These are phyloP conservation scores for Trimorus sp. DNA, from an alignment of 2,888 invertebrate genomes.

Conservation along the genomic window DNA sequence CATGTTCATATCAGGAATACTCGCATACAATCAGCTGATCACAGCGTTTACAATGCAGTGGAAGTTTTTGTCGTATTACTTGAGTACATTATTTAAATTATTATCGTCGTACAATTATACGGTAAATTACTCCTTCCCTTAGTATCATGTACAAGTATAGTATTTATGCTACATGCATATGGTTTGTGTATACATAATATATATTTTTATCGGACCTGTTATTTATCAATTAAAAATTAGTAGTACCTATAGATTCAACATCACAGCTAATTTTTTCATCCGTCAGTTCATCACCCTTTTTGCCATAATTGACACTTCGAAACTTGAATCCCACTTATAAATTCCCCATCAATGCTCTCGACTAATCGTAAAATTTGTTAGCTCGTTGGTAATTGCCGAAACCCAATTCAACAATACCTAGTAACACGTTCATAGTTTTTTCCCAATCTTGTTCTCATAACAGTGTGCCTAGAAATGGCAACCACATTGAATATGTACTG, in stretches of 20 bases:
- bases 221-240: constrained; percentile 75
- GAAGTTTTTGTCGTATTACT: constrained; percentile 44
- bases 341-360: constrained; percentile 20
- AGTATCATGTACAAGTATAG: constrained; percentile 71
- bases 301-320: constrained; percentile 35
- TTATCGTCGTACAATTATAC: constrained; percentile 70
- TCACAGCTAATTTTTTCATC: constrained; percentile 78
- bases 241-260: constrained; percentile 78
- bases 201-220: constrained; percentile 64
- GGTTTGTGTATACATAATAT: constrained; percentile 61
- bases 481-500: too few species aligned
- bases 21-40: constrained; percentile 45
- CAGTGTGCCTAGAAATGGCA: too few species aligned
- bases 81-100: constrained; percentile 68
- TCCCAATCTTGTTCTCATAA: neutral
- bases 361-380: constrained; percentile 40
- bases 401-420: too few species aligned
- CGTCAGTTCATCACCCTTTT: constrained; percentile 48
- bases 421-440: neutral
- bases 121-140: constrained; percentile 66
- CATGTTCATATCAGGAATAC: constrained; percentile 20
- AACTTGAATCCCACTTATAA: constrained; percentile 43
- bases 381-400: neutral
- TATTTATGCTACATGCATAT: constrained; percentile 65
- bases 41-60: constrained; percentile 53